These are phyloP conservation scores for Anisognathus igniventris DNA, from an alignment of 2,797 vertebrate genomes.

Conservation along the genomic window DNA sequence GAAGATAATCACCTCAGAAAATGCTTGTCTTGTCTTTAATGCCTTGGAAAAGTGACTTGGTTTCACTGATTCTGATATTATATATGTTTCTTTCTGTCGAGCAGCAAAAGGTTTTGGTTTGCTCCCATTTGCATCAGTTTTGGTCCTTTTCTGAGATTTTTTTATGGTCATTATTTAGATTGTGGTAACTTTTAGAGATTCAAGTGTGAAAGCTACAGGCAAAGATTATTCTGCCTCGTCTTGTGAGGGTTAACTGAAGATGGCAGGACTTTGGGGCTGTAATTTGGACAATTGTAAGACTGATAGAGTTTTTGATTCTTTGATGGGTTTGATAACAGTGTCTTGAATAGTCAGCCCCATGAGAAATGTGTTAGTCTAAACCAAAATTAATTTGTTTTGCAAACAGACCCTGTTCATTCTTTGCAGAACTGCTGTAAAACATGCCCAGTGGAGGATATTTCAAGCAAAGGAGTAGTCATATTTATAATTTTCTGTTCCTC, in stretches of 20 bases:
- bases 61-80: neutral
- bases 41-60: neutral
- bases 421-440: neutral
- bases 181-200: neutral
- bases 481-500: neutral
- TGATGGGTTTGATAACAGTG: neutral
- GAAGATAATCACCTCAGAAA: neutral
- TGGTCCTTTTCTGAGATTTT: neutral
- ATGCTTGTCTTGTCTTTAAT: neutral
- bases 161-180: neutral
- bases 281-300: neutral
- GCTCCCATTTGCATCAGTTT: neutral
- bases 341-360: neutral
- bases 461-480: neutral
- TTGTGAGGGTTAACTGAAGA: neutral
- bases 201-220: neutral
- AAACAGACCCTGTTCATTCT: neutral
- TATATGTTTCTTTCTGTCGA: neutral
- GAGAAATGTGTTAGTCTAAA: neutral
- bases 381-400: neutral
- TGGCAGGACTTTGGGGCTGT: neutral
- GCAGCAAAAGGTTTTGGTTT: neutral
- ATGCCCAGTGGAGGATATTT: accelerated
- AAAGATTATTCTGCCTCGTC: neutral
- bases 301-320: neutral